Base-by-base conservation (phyloP, 1,140 invertebrate species). In the Drosophila murphyi region DNA sequence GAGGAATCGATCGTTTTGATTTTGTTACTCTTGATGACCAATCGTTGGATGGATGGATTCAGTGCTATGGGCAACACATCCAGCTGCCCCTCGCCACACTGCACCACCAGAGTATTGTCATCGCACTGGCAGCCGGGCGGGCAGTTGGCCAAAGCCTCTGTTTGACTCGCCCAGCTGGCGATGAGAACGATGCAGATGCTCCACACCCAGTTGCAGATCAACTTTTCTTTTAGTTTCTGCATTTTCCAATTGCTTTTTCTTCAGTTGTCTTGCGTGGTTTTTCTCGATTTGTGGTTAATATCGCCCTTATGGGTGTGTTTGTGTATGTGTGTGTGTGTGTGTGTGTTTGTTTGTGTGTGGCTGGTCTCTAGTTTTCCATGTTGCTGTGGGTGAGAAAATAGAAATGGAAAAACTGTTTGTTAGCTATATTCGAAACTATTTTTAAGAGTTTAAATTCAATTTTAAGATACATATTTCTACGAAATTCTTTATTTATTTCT, bases 1-100 rank as follows among this genome's bases (percentile, higher is more conserved):
- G 96, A 96, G 28, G 95, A 95, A 91, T 97, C 96, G 41, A 98
- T 96, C n/a, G 95, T 96, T 91, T 97, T 97, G 82, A 98, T 97
- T 80, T 95, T 95, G 91, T 97, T 98, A 88, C 96, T 96, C 76
- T 95, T 95, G 31, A 98, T 94, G 57, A 96, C 95, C 72, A 97
- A 94, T 5, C 96, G 94, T 90, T 97, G 96, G 62, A 98, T 97
- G 61, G 96, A 96, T 3, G 97, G 97, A 93, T 98, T 98, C 54
- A 98, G 93, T 0, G 97, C 97, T 76, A 98, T 98, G 32, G 97
- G 97, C 50, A 98, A 95, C 32, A 97, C 96, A 92, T 98, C 97
- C 64, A 98, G 93, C 76, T 96, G 97, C 74, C 96, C 97, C 81
- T 96, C 95, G 76, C 97, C 95, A 92, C 97, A 98, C 50, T 96